phyloP scores from a whole-genome alignment of 2,888 invertebrate genomes.

The Colletes collaris region DNA sequence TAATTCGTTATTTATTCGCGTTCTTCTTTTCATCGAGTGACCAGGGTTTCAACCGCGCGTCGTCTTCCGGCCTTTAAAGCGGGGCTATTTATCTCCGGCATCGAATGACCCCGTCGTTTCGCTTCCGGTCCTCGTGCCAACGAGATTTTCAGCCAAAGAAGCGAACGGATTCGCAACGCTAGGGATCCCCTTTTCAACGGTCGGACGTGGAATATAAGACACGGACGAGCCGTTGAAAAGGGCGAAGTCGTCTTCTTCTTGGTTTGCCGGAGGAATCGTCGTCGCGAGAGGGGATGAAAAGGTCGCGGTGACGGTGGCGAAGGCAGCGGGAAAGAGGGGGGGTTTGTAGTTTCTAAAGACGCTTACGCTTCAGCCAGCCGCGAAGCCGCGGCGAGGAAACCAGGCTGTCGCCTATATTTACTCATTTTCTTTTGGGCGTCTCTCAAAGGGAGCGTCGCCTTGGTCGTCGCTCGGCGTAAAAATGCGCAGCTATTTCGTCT shows the following conservation, averaged over 20 bases:
- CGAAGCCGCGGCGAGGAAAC: constrained; percentile 56
- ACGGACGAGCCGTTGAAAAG: constrained; percentile 40
- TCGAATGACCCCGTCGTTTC: constrained; percentile 57
- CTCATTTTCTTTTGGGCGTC: constrained; percentile 68
- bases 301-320: constrained; percentile 12
- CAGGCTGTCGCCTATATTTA: constrained; percentile 64
- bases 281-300: constrained; percentile 33
- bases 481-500: constrained; percentile 68
- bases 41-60: constrained; percentile 26
- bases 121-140: constrained; percentile 63
- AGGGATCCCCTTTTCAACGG: constrained; percentile 28
- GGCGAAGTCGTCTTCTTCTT: not conserved
- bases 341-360: constrained; percentile 67
- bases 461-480: constrained; percentile 63
- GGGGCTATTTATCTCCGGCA: constrained; percentile 58
- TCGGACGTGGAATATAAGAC: constrained; percentile 36
- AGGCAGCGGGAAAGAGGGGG: constrained; percentile 3
- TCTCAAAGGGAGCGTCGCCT: constrained; percentile 63
- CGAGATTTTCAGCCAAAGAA: constrained; percentile 52
- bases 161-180: constrained; percentile 47
- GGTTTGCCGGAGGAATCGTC: constrained; percentile 31
- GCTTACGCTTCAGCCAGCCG: constrained; percentile 67
- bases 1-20: constrained; percentile 52
- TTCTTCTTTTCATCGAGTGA: constrained; percentile 20
- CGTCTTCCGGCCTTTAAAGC: constrained; percentile 44